Conservation (phyloP, 1,140 invertebrate species). For the Drosophila varians region DNA sequence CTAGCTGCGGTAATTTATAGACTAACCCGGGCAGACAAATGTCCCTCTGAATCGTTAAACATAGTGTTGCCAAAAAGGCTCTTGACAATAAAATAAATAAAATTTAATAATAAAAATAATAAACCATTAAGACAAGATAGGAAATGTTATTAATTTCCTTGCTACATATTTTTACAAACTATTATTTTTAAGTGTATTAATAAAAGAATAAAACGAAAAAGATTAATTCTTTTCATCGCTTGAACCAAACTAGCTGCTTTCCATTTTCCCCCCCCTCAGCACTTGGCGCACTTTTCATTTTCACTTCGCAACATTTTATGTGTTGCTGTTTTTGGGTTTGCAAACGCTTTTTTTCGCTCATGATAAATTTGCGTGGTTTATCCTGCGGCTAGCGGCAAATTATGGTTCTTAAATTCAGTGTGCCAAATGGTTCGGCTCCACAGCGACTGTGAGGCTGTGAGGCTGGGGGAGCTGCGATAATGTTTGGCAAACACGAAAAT, state of each 20-base stretch:
- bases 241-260: background rate
- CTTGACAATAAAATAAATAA: background rate
- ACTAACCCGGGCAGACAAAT: constrained; percentile 50
- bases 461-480: constrained; percentile 44
- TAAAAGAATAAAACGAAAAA: background rate
- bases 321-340: constrained; percentile 41
- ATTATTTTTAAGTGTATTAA: too few species aligned
- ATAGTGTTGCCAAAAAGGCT: constrained; percentile 11
- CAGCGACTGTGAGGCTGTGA: constrained; percentile 16
- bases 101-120: too few species aligned
- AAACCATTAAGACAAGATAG: background rate
- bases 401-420: constrained; percentile 77
- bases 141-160: background rate
- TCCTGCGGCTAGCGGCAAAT: constrained; percentile 73
- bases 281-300: constrained; percentile 63
- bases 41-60: constrained; percentile 28
- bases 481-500: constrained; percentile 76
- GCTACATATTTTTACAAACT: too few species aligned
- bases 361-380: constrained; percentile 78
- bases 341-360: constrained; percentile 57
- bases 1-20: constrained; percentile 73
- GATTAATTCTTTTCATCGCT: background rate
- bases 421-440: constrained; percentile 38
- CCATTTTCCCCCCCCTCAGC: constrained; percentile 2
- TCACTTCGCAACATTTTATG: constrained; percentile 67